phyloP scores from a whole-genome alignment of 1,140 invertebrate species.

The Drosophila funebris region DNA sequence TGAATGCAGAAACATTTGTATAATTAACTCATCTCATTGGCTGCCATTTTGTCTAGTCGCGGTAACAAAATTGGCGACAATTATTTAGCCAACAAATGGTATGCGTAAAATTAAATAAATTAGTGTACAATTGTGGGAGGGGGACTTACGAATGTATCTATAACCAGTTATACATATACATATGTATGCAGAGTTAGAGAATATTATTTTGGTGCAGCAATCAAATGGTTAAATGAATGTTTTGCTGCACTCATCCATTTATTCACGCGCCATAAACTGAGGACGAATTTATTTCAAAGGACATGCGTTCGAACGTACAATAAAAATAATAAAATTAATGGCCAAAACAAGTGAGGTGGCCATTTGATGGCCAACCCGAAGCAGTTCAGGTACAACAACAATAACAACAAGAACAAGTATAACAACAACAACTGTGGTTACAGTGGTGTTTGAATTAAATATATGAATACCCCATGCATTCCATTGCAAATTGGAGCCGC shows the following conservation, averaged over 20 bases:
- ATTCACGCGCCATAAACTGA: slow-evolving; percentile 80
- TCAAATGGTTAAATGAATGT: slow-evolving; percentile 78
- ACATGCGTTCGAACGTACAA: slow-evolving; percentile 65
- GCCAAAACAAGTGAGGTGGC: slow-evolving; percentile 37
- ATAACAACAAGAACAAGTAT: slow-evolving; percentile 5
- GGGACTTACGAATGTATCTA: not conserved
- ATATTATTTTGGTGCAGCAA: slow-evolving; percentile 60
- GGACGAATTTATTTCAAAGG: slow-evolving; percentile 72
- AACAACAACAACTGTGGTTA: slow-evolving; percentile 30
- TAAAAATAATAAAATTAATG: slow-evolving; percentile 81
- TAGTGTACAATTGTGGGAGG: not conserved
- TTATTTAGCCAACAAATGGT: slow-evolving; percentile 44
- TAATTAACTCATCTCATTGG: slow-evolving; percentile 40
- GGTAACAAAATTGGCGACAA: slow-evolving; percentile 48
- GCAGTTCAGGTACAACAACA: slow-evolving; percentile 27
- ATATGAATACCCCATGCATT: slow-evolving; percentile 30
- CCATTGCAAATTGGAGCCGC: slow-evolving; percentile 49
- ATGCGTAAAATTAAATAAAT: slow-evolving; percentile 45
- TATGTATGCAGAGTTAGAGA: not conserved
- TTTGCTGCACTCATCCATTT: slow-evolving; percentile 78
- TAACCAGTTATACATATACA: not conserved
- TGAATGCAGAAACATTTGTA: slow-evolving; percentile 10
- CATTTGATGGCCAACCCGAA: slow-evolving; percentile 29
- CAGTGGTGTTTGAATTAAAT: slow-evolving; percentile 47
- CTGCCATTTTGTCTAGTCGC: slow-evolving; percentile 49